Conservation (phyloP, 1,140 invertebrate species). For the Cherax destructor region DNA sequence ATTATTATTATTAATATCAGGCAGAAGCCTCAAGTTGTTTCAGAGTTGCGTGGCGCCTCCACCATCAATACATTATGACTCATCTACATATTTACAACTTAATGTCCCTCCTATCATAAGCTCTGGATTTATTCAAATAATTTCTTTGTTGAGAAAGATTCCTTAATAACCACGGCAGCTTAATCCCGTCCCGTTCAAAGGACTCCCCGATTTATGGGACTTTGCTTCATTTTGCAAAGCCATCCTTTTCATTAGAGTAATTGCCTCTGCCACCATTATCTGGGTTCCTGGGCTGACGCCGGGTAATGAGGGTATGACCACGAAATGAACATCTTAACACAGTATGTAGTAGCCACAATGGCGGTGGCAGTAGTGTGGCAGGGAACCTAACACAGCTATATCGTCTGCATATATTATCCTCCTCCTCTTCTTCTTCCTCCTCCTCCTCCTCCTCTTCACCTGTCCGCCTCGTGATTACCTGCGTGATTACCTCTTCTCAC, state of each 20-base stretch:
- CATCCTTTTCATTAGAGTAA: slow-evolving; percentile 36
- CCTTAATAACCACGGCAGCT: background rate
- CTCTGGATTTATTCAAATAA: slow-evolving; percentile 35
- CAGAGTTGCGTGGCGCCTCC: background rate
- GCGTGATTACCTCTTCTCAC: background rate
- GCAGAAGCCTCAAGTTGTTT: too few species aligned
- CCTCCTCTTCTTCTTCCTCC: slow-evolving; percentile 12
- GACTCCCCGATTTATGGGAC: background rate
- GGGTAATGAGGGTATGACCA: slow-evolving; percentile 14
- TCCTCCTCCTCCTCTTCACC: background rate
- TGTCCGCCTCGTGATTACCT: background rate
- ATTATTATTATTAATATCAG: too few species aligned
- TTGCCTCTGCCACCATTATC: slow-evolving; percentile 12
- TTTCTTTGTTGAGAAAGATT: slow-evolving; percentile 27
- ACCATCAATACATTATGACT: slow-evolving; percentile 9
- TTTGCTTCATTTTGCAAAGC: background rate
- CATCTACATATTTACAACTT: slow-evolving; percentile 28
- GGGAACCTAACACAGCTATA: background rate
- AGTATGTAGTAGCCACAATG: slow-evolving; percentile 21
- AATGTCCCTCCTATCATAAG: slow-evolving; percentile 25
- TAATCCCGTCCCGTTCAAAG: background rate
- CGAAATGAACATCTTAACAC: slow-evolving; percentile 37
- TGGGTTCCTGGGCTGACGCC: background rate
- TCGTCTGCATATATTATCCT: slow-evolving; percentile 33
- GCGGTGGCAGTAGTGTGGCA: slow-evolving; percentile 1